Evolutionary conservation across 53 echinoderm and acorn worm species (phyloP), one percentile per base, ranked within the genome.

Genomic region (Hippasteria phrygiana): DNA sequence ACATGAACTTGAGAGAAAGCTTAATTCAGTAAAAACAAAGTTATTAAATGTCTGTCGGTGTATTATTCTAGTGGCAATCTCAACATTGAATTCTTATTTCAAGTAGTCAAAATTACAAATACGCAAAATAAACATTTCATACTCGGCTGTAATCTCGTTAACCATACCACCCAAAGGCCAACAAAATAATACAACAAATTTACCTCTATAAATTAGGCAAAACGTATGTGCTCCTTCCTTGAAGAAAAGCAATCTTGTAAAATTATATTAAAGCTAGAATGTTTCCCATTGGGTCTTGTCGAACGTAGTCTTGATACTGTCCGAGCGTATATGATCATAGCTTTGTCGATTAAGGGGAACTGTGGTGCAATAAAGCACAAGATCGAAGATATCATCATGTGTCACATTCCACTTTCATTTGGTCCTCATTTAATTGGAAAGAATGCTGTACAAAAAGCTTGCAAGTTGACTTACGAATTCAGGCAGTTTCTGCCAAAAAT

Each of bases 331-430:
- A 33, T 12, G 26, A 66, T 35, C 13, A 29, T 26, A 33, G 26
- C 1, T 22, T 33, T 66, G 13, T 13, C 47, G 7, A 47, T 47
- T 13, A 47, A 47, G 67, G 35, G 39, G 78, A 62, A 37, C 28
- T 78, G 32, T 56, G 3, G 78, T 78, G 78, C 78, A 78, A 78
- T 78, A 78, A 78, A 75, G 73, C 73, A 72, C 73, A 78, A 26
- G 38, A 22, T 56, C 32, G 9, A 66, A 34, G 36, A 66, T 33
- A 33, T 34, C 10, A 10, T 26, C 20, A 62, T 35, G 33, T 66
- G 36, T 66, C 36, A 32, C 14, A 34, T 34, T 66, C 13, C 13
- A 34, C 10, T 66, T 66, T 66, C 35, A 66, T 59, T n/a, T 24
- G n/a, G 59, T 59, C 17, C 16, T 59, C 8, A 4, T 6, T 9